Base-by-base conservation (phyloP, 1,140 invertebrate genomes). In the Procambarus clarkii region DNA sequence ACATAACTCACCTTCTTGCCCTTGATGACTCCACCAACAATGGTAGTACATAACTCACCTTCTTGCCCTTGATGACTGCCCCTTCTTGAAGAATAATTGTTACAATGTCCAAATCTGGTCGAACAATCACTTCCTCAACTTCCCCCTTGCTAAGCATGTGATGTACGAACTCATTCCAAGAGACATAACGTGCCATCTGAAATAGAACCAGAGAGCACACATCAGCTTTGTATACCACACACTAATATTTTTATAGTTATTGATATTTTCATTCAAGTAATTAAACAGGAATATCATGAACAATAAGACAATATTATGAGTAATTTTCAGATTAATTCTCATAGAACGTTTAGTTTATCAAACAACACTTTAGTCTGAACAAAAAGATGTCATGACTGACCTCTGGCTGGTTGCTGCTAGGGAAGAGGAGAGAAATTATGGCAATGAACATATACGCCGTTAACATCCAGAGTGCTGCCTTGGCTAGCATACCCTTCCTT, bases 81-180 rank as follows among this genome's bases (percentile, higher is more conserved):
- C 97, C 97, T 91, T 97, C 96, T 93, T 98, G 95, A 48, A 99
- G 94, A 90, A 97, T 96, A 86, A 99, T 97, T 0, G 96, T 97
- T 18, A 98, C 97, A 92, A 97, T 96, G 93, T 98, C 97, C 92
- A 97, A 94, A 94, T 97, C 97, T 2, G 98, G 98, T 64, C 96
- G 95, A 0, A 99, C 96, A 93, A 98, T 97, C 77, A 99, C 95
- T 94, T 98, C 96, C 94, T 98, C 96, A 0, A 99, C 98, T 96
- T 99, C 98, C 34, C 98, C 98, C 95, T 98, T 98, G 0, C 97
- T 96, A 76, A 99, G 94, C 97, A 99, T 98, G 87, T 98, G 97
- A 94, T 98, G 97, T 2, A 98, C 96, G 95, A 99, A 99, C 95
- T 99, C 98, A 95, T 98, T 98, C 98, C 98, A 99, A 0, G 97